These are phyloP conservation scores for Sphyrna mokarran DNA, from an alignment of 2,113 vertebrate species.

Conservation along the genomic window DNA sequence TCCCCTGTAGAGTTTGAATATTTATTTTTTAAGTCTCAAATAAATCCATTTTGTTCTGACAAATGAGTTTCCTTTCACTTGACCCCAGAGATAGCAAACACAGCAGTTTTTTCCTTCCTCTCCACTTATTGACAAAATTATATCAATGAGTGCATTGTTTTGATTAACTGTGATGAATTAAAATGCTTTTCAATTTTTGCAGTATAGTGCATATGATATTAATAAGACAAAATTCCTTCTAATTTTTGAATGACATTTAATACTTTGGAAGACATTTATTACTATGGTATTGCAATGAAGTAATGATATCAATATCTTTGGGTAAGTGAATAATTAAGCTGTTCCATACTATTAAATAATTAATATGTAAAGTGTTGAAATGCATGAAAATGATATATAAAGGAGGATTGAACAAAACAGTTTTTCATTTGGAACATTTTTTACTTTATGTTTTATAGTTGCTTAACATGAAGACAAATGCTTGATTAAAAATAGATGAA, in stretches of 20 bases:
- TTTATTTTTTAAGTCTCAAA: background rate
- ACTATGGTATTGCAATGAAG: background rate
- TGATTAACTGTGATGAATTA: background rate
- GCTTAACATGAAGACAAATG: background rate
- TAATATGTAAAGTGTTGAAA: background rate
- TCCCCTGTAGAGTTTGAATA: background rate
- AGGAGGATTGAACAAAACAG: background rate
- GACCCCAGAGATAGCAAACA: background rate
- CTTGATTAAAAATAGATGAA: background rate
- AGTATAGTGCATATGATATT: background rate
- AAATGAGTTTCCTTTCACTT: background rate
- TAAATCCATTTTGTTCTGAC: constrained; percentile 2
- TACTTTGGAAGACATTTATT: background rate
- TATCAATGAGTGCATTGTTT: background rate
- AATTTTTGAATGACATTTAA: background rate
- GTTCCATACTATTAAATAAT: background rate
- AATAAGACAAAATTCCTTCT: background rate
- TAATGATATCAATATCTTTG: background rate
- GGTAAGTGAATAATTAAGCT: constrained; percentile 12
- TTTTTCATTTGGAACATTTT: background rate
- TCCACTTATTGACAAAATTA: background rate
- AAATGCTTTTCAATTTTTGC: constrained; percentile 12
- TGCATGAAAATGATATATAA: background rate
- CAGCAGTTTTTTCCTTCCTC: background rate
- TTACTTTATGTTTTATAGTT: background rate